phyloP scores from a whole-genome alignment of 1,140 invertebrate species.

The Lepidostoma basale region DNA sequence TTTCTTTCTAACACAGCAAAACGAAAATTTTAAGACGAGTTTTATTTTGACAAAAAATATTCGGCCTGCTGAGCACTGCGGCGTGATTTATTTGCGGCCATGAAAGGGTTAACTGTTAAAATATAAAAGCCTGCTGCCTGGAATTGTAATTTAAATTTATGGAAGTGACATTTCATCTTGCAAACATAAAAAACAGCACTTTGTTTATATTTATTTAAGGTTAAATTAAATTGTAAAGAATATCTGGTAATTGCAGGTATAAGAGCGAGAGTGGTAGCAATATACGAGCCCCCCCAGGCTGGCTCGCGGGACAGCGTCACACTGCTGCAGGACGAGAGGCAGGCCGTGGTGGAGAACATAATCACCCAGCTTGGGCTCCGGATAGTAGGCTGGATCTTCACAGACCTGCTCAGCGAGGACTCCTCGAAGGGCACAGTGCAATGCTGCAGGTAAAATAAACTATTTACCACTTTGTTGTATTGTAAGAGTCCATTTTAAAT shows the following conservation, averaged over 20 bases:
- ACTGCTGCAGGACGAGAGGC: slow-evolving; percentile 76
- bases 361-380: slow-evolving; percentile 80
- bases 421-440: slow-evolving; percentile 85
- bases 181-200: background rate
- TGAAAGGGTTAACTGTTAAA: too few species aligned
- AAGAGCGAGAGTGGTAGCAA: slow-evolving; percentile 89
- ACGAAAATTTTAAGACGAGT: too few species aligned
- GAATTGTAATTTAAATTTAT: too few species aligned
- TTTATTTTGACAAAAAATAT: too few species aligned
- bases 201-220: background rate
- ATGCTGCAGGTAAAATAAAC: slow-evolving; percentile 55
- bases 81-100: too few species aligned
- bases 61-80: too few species aligned
- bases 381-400: slow-evolving; percentile 98
- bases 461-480: too few species aligned
- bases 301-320: slow-evolving; percentile 72
- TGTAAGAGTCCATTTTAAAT: too few species aligned
- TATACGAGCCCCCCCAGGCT: slow-evolving; percentile 97
- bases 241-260: slow-evolving; percentile 65
- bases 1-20: too few species aligned
- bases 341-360: slow-evolving; percentile 76
- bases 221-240: background rate
- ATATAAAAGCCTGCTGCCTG: too few species aligned
- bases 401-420: slow-evolving; percentile 92
- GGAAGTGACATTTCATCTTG: too few species aligned